Evolutionary conservation across 2,113 vertebrate genomes (phyloP).

Genomic region (Caretta caretta): DNA sequence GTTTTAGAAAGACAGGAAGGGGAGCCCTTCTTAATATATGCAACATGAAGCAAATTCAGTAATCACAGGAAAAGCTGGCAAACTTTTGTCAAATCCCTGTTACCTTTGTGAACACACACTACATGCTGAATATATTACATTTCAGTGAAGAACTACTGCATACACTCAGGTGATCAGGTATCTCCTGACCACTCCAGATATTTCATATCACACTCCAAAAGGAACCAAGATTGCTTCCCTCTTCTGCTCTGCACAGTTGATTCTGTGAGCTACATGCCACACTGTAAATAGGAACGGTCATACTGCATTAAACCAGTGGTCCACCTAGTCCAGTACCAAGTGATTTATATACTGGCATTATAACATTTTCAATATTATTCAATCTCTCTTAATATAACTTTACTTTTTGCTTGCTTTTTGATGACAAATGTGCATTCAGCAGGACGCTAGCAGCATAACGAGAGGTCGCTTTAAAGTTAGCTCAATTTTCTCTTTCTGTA

Average conservation of each 20-base stretch:
- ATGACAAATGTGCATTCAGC: not conserved
- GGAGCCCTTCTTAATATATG: not conserved
- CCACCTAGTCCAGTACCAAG: not conserved
- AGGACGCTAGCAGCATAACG: not conserved
- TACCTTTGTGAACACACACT: not conserved
- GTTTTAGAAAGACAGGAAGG: not conserved
- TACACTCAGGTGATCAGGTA: not conserved
- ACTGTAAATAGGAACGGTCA: slow-evolving; percentile 11
- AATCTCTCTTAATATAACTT: not conserved
- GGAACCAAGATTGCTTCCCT: not conserved
- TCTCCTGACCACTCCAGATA: not conserved
- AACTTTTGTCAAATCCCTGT: not conserved
- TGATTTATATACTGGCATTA: not conserved
- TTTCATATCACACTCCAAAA: not conserved
- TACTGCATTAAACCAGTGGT: slow-evolving; percentile 8
- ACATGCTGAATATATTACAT: not conserved
- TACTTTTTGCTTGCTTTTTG: not conserved
- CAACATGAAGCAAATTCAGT: not conserved
- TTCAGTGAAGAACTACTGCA: not conserved
- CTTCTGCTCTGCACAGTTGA: not conserved
- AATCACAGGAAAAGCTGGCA: not conserved
- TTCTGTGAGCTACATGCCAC: not conserved
- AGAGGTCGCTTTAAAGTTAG: not conserved
- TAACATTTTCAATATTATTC: slow-evolving; percentile 6
- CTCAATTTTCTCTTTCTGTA: not conserved